Evolutionary conservation across 2,113 vertebrate species (phyloP).

Genomic region (Petrocephalus zakoni): DNA sequence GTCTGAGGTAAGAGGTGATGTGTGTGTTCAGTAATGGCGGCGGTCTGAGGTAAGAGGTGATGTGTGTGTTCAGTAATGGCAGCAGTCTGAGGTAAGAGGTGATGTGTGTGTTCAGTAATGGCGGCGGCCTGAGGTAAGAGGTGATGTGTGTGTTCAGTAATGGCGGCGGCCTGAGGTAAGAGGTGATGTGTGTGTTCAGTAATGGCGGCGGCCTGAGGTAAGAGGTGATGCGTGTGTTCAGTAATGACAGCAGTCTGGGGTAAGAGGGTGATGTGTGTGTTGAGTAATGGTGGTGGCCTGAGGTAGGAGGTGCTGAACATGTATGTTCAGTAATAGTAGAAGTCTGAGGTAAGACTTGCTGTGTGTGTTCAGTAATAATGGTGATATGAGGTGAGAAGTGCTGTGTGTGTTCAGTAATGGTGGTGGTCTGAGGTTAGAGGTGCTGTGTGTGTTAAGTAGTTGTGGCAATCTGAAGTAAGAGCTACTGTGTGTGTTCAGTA

Average conservation of each 20-base stretch:
- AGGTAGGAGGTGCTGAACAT: neutral
- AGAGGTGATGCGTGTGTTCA: neutral
- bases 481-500: constrained; percentile 59
- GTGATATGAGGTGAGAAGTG: neutral
- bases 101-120: neutral
- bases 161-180: neutral
- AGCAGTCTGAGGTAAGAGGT: neutral
- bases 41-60: neutral
- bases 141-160: neutral
- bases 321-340: neutral
- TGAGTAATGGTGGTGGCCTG: neutral
- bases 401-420: neutral
- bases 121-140: neutral
- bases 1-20: neutral
- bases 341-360: neutral
- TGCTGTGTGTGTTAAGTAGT: constrained; percentile 10
- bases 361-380: neutral
- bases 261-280: neutral
- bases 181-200: neutral
- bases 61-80: neutral
- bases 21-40: neutral
- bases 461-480: constrained; percentile 38
- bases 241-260: no score
- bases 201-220: neutral
- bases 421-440: neutral